phyloP scores from a whole-genome alignment of 2,888 invertebrate genomes.

The Diaphora mendica region DNA sequence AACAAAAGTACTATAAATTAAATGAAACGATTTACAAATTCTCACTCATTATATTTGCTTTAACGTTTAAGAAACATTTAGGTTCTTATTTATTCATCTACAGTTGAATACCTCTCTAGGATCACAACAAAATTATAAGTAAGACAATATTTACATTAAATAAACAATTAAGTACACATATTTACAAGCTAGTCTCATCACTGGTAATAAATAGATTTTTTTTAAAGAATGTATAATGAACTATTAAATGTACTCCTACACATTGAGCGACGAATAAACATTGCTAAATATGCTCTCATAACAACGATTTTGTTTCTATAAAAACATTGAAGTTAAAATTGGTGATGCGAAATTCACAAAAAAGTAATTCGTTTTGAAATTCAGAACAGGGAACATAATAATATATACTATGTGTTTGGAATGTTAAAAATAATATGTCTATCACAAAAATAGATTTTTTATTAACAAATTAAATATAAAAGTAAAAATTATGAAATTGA shows the following conservation, averaged over 20 bases:
- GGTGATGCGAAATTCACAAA: too few relatives aligned
- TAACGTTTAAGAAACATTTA: slow-evolving; percentile 75
- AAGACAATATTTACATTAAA: slow-evolving; percentile 78
- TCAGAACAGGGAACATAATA: background rate
- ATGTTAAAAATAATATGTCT: background rate
- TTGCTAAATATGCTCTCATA: slow-evolving; percentile 11
- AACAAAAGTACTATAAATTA: too few relatives aligned
- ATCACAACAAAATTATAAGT: slow-evolving; percentile 78
- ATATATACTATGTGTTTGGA: background rate
- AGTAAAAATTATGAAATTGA: background rate
- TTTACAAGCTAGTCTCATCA: slow-evolving; percentile 74
- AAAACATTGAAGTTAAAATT: background rate
- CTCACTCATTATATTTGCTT: slow-evolving; percentile 77
- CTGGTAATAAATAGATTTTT: slow-evolving; percentile 58
- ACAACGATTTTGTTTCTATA: background rate
- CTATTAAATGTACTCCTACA: slow-evolving; percentile 17
- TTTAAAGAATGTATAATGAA: slow-evolving; percentile 37
- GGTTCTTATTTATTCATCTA: slow-evolving; percentile 59
- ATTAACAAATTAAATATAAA: background rate
- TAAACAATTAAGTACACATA: slow-evolving; percentile 68
- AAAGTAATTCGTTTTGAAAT: background rate
- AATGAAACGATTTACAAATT: slow-evolving; percentile 58
- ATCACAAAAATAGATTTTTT: background rate
- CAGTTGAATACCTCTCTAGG: slow-evolving; percentile 67
- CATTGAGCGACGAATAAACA: slow-evolving; percentile 13